Conservation (phyloP, 2,797 vertebrate species). For the Pipistrellus pipistrellus region DNA sequence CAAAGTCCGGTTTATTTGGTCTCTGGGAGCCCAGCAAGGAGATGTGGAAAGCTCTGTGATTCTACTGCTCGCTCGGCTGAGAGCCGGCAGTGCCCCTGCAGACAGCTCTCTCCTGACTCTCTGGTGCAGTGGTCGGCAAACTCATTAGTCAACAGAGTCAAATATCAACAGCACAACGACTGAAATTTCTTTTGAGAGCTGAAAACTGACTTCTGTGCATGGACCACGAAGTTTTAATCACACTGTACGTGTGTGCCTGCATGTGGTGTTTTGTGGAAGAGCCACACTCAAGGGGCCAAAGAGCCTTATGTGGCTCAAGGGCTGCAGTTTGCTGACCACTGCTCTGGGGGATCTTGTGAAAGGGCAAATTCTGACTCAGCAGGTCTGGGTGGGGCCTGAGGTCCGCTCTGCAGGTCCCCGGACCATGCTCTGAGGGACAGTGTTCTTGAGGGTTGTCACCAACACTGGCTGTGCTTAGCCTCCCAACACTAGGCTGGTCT, state of each 20-base stretch:
- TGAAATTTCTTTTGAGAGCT: too few species aligned
- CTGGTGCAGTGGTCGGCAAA: too few species aligned
- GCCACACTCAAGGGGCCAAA: too few species aligned
- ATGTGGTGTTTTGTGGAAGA: too few species aligned
- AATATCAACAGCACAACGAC: too few species aligned
- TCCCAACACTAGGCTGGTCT: not conserved
- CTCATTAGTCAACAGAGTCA: too few species aligned
- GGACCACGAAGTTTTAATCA: too few species aligned
- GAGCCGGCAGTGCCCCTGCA: not conserved
- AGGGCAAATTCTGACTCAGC: not conserved
- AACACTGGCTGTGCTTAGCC: not conserved
- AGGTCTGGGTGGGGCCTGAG: not conserved
- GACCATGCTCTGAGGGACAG: not conserved
- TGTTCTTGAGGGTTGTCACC: not conserved
- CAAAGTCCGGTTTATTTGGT: conserved; percentile 29
- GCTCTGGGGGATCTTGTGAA: not conserved
- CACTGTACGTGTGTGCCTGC: too few species aligned
- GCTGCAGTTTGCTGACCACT: too few species aligned
- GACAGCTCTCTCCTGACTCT: not conserved
- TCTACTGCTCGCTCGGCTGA: not conserved
- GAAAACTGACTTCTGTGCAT: too few species aligned
- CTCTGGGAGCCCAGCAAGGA: not conserved
- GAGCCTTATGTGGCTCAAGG: too few species aligned
- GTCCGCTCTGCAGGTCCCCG: not conserved
- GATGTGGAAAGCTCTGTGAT: not conserved